Percentiles rank a stretch among this genome's conserved stretches.
These are phyloP conservation scores for Phataginus tetradactyla DNA, from an alignment of 2,797 vertebrate genomes.

Conservation along the genomic window DNA sequence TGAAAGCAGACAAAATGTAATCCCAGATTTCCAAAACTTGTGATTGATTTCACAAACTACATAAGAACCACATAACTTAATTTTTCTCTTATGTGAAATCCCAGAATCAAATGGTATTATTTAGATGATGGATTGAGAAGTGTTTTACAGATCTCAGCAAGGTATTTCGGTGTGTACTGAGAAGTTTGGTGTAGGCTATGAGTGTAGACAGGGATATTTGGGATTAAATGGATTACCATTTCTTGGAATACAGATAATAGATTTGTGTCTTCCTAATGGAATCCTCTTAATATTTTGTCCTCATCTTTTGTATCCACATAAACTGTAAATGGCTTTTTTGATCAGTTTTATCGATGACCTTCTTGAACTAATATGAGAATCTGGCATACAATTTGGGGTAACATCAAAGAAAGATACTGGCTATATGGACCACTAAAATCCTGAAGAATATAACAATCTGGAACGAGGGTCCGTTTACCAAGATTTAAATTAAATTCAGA, in stretches of 20 bases:
- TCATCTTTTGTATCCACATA: background rate
- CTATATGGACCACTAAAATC: background rate
- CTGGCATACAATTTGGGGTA: background rate
- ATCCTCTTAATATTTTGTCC: background rate
- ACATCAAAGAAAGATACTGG: background rate
- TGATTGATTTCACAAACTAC: background rate
- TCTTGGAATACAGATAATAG: background rate
- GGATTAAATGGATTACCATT: background rate
- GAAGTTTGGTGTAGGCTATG: background rate
- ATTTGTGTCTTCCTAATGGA: background rate
- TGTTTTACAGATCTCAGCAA: background rate
- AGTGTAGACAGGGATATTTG: conserved; percentile 1
- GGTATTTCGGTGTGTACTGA: background rate
- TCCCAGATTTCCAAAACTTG: background rate
- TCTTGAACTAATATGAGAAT: background rate
- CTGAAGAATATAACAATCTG: background rate
- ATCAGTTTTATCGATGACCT: conserved; percentile 20
- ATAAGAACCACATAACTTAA: background rate
- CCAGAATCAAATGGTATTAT: background rate
- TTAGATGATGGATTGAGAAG: background rate
- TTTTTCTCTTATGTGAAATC: background rate
- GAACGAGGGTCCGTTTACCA: background rate
- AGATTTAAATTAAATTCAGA: background rate
- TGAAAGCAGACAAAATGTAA: conserved; percentile 3
- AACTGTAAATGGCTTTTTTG: background rate